Base-by-base conservation (phyloP, 35 echinoderm and acorn worm genomes). In the Heliocidaris erythrogramma region DNA sequence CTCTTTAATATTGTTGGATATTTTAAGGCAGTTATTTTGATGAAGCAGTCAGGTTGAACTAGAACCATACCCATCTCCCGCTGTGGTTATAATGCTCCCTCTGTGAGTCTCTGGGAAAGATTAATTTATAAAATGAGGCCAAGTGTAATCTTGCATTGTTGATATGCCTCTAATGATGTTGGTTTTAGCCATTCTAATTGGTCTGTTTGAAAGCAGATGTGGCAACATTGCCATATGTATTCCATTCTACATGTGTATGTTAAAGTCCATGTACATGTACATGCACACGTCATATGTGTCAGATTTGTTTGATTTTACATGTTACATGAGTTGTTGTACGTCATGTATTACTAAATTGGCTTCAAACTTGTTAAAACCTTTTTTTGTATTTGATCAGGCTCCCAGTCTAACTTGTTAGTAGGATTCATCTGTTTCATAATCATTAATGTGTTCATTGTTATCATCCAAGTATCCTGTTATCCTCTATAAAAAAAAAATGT, bases 191-290 rank as follows among this genome's bases (percentile, higher is more conserved):
- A 78, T 17, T 78, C 21, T 78, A 78, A 78, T 78, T 78, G 65
- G 65, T n/a, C 7, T 78, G 65, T 78, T 78, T 78, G 65, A 78
- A 78, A 78, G 65, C 65, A 78, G 65, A 78, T 78, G 65, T 78
- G 65, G 65, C 18, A 78, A n/a, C n/a, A 78, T 78, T 78, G 17
- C 65, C 65, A 78, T 21, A 78, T 78, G 35, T 42, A 42, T 42
- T 21, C 21, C 18, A 8, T 78, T 78, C 65, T 18, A 78, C 65
- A n/a, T 78, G 65, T 78, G 65, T 78, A 9, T 78, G 27, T 78
- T 78, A 78, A 78, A n/a, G 65, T 21, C 1, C 18, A n/a, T 78
- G 21, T 1, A 78, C 61, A 69, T 69, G 61, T 16, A 9, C 8
- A 78, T 21, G 65, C 65, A 1, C 35, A 42, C 61, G 7, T 18